A percentile compares a stretch with the other conserved stretches of the same genome.
These are phyloP conservation scores for Myotis davidii DNA, from an alignment of 2,113 vertebrate genomes.

Conservation along the genomic window DNA sequence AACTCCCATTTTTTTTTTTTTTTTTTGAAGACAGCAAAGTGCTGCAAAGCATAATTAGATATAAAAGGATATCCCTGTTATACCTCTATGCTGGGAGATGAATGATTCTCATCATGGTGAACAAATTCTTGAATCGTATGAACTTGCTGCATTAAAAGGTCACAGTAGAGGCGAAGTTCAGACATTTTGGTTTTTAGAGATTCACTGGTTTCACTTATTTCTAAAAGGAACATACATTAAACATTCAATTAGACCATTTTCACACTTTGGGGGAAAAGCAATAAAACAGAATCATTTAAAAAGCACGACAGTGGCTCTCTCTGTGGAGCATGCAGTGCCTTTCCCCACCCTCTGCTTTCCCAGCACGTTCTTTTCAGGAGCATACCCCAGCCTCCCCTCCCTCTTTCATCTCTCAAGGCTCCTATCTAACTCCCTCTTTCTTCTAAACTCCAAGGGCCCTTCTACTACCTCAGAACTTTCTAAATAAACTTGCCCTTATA, in stretches of 20 bases:
- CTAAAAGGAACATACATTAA: constrained; percentile 78
- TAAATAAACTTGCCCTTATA: too few species aligned
- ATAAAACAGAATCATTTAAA: background rate
- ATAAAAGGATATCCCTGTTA: background rate
- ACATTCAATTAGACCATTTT: constrained; percentile 20
- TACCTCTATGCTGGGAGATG: constrained; percentile 87
- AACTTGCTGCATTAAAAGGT: constrained; percentile 94
- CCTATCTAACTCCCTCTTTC: too few species aligned
- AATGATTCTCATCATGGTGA: constrained; percentile 84
- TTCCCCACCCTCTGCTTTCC: background rate
- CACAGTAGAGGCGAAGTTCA: constrained; percentile 97
- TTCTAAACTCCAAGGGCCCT: too few species aligned
- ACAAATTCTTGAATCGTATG: constrained; percentile 93
- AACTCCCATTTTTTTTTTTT: background rate
- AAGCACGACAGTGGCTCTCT: background rate
- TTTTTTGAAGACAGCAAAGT: background rate
- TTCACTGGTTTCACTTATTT: constrained; percentile 92
- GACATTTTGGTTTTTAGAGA: constrained; percentile 99
- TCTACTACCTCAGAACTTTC: too few species aligned
- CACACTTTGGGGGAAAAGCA: background rate
- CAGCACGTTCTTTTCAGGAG: background rate
- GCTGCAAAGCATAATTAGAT: background rate
- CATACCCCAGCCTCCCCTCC: background rate
- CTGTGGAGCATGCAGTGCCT: background rate
- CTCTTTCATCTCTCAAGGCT: background rate